Evolutionary conservation across 2,888 invertebrate species (phyloP), one percentile per base, ranked within the genome.

Genomic region (Minunthozetes semirufus): DNA sequence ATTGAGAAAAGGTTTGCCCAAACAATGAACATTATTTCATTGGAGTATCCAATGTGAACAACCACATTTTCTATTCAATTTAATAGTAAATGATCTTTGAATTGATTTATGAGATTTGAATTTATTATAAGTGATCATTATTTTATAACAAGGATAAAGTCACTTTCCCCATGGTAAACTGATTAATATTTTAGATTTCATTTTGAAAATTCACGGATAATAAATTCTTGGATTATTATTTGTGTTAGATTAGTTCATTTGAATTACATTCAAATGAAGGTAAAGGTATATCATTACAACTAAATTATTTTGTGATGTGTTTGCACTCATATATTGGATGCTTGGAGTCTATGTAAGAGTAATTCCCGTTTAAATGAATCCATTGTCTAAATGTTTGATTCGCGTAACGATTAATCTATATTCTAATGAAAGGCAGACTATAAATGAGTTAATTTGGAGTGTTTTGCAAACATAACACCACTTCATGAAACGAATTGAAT

Each of bases 381-480:
- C 25, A 15, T 25, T 59, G 25, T 59, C 59, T 59, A 17, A 25
- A 22, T 59, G 25, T 59, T 25, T 59, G 25, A 19, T 19, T 59
- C 59, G 15, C 1, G 22, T 19, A 42, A 19, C 19, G 17, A 19
- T 68, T 42, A 68, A 38, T 68, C 68, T 68, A 38, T 68, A 68
- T 68, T 68, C 22, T 42, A 68, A 68, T 68, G 42, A 68, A 68
- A 68, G 68, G 6, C 42, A 19, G 68, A 42, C 68, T 68, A 68
- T 68, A 68, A 46, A 68, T 68, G 68, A 68, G 68, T 68, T 68
- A 68, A 68, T 68, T 68, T 68, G 42, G 38, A 68, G 68, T 38
- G 68, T 68, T 42, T 38, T 68, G 68, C 68, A 68, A 68, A 68
- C 68, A 68, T 38, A 42, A 11, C 13, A 22, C 27, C n/a, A 22